Evolutionary conservation across 1,140 invertebrate species (phyloP).

Genomic region (Eufriesea mexicana): DNA sequence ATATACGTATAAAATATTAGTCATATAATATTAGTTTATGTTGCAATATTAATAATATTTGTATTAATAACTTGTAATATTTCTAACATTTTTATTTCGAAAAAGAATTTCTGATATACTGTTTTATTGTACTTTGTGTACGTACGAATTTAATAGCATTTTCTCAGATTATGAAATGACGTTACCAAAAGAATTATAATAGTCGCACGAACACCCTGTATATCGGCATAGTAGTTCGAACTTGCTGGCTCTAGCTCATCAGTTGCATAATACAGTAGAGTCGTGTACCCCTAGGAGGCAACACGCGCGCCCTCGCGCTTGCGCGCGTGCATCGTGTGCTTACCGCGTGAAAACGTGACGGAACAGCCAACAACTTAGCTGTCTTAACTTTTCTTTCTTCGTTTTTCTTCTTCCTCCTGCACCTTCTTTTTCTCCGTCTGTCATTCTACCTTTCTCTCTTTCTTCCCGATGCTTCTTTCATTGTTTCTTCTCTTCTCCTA

Average conservation of each 20-base stretch:
- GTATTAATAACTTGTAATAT: too few relatives aligned
- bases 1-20: too few relatives aligned
- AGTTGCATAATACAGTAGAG: slow-evolving; percentile 65
- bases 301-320: slow-evolving; percentile 10
- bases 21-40: too few relatives aligned
- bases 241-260: slow-evolving; percentile 63
- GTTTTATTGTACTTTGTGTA: too few relatives aligned
- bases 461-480: background rate
- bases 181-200: too few relatives aligned
- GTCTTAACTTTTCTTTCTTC: slow-evolving; percentile 5
- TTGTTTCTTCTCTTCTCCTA: background rate
- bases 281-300: slow-evolving; percentile 16
- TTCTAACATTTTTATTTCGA: too few relatives aligned
- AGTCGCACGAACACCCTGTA: too few relatives aligned
- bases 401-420: background rate
- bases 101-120: too few relatives aligned
- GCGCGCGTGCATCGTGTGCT: slow-evolving; percentile 35
- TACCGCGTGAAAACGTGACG: slow-evolving; percentile 44
- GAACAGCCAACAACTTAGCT: slow-evolving; percentile 6
- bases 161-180: too few relatives aligned
- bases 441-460: background rate
- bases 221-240: slow-evolving; percentile 49
- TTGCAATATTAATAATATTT: too few relatives aligned
- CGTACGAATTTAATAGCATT: too few relatives aligned
- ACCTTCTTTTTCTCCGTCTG: too few relatives aligned